phyloP scores from a whole-genome alignment of 2,797 vertebrate genomes.

The Setipinna tenuifilis region DNA sequence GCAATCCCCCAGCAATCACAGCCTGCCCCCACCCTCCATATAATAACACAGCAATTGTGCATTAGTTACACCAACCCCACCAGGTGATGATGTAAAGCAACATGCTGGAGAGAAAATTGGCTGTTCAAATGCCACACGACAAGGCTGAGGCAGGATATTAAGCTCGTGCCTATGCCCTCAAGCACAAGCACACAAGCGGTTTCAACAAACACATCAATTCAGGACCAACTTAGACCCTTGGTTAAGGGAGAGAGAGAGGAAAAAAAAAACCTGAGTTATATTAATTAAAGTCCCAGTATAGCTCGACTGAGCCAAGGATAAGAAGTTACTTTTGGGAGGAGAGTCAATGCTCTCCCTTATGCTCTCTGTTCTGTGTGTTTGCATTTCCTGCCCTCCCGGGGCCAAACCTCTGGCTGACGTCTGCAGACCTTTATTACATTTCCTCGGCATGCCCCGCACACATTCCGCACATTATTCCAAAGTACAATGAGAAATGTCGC shows the following conservation, averaged over 20 bases:
- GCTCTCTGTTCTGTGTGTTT: conserved; percentile 44
- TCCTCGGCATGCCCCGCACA: conserved; percentile 59
- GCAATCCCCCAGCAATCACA: not conserved
- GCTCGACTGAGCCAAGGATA: not conserved
- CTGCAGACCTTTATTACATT: conserved; percentile 60
- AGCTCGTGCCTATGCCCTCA: not conserved
- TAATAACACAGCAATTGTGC: not conserved
- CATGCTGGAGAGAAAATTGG: not conserved
- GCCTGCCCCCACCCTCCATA: not conserved
- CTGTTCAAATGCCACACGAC: not conserved
- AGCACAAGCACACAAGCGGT: not conserved
- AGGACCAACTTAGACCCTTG: not conserved
- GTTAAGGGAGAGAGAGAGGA: not conserved
- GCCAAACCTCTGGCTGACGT: conserved; percentile 49
- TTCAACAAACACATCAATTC: conserved; percentile 17
- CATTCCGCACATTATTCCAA: conserved; percentile 60
- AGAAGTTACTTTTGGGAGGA: not conserved
- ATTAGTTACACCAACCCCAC: not conserved
- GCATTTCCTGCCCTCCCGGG: conserved; percentile 53
- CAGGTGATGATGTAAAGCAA: not conserved
- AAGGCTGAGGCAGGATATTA: not conserved
- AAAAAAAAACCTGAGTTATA: not conserved
- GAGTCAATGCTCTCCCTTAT: conserved; percentile 45
- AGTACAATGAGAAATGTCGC: conserved; percentile 58
- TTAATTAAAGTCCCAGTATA: conserved; percentile 6